Percentiles rank a stretch among this genome's conserved stretches.
These are phyloP conservation scores for Amblyjoppa fuscipennis DNA, from an alignment of 2,888 invertebrate species.

Conservation along the genomic window DNA sequence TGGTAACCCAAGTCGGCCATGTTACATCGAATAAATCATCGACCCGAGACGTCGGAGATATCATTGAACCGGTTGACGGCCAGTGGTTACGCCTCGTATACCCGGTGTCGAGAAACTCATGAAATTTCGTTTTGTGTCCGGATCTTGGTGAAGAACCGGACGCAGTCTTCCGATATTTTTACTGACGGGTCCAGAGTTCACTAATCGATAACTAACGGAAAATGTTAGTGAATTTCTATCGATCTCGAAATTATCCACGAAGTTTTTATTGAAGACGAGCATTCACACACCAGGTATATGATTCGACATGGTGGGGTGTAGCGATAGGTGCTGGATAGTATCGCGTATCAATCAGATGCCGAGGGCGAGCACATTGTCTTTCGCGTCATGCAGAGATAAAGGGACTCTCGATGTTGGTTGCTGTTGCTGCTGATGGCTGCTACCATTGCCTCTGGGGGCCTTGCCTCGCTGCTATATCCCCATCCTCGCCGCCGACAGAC, in stretches of 20 bases:
- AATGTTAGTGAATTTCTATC: background rate
- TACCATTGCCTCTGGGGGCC: constrained; percentile 68
- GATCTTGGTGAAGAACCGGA: background rate
- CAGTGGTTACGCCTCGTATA: constrained; percentile 75
- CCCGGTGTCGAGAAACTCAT: constrained; percentile 76
- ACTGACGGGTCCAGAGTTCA: background rate
- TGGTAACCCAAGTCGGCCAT: constrained; percentile 80
- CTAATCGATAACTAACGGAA: background rate
- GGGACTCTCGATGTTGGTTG: constrained; percentile 69
- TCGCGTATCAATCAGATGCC: constrained; percentile 84
- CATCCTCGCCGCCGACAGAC: constrained; percentile 60
- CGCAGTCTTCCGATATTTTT: constrained; percentile 19
- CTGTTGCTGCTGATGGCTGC: constrained; percentile 62
- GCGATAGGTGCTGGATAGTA: constrained; percentile 80
- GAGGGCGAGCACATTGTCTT: constrained; percentile 81
- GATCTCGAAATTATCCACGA: constrained; percentile 5
- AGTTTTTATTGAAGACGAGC: constrained; percentile 22
- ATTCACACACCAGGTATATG: constrained; percentile 74
- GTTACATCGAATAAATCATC: constrained; percentile 85
- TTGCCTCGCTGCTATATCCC: constrained; percentile 39
- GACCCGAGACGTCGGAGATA: constrained; percentile 82
- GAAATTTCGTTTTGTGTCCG: constrained; percentile 1
- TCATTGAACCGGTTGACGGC: constrained; percentile 83
- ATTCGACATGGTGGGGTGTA: constrained; percentile 71
- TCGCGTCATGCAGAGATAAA: constrained; percentile 81